A percentile compares a stretch with the other conserved stretches of the same genome.
phyloP scores from a whole-genome alignment of 1,140 invertebrate genomes.

The Littorina saxatilis region DNA sequence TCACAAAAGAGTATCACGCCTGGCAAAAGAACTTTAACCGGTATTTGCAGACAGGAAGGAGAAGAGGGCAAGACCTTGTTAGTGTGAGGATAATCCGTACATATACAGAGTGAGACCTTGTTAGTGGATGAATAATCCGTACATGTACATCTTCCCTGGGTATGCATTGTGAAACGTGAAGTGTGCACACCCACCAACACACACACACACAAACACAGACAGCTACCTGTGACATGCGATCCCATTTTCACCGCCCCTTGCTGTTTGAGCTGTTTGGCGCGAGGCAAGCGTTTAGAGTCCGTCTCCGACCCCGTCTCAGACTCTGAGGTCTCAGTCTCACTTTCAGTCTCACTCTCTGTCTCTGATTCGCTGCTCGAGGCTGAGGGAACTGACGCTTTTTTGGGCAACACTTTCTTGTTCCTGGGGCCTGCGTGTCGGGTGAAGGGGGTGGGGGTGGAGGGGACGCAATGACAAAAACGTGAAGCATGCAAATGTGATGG shows the following conservation, averaged over 20 bases:
- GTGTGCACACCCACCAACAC: not conserved
- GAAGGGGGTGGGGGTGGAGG: not conserved
- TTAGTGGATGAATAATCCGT: not conserved
- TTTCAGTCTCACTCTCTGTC: constrained; percentile 9
- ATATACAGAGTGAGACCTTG: not conserved
- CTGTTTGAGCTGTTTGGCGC: constrained; percentile 19
- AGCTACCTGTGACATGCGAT: constrained; percentile 5
- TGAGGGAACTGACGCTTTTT: not conserved
- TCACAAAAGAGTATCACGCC: too few species aligned
- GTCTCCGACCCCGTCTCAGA: constrained; percentile 30
- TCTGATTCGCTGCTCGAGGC: constrained; percentile 6
- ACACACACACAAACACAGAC: not conserved
- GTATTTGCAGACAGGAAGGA: too few species aligned
- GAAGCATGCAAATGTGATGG: constrained; percentile 5
- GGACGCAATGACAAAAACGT: not conserved
- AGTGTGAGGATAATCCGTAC: not conserved
- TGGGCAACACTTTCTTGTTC: not conserved
- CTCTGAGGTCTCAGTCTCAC: constrained; percentile 2
- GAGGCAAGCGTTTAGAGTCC: constrained; percentile 12
- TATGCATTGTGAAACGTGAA: too few species aligned
- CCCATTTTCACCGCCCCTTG: constrained; percentile 22
- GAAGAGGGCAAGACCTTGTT: too few species aligned
- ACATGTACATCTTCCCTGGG: too few species aligned
- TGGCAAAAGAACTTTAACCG: too few species aligned
- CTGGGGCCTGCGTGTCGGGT: constrained; percentile 20